These are phyloP conservation scores for Melikaiella ostensackeni DNA, from an alignment of 2,888 invertebrate genomes.

Conservation along the genomic window DNA sequence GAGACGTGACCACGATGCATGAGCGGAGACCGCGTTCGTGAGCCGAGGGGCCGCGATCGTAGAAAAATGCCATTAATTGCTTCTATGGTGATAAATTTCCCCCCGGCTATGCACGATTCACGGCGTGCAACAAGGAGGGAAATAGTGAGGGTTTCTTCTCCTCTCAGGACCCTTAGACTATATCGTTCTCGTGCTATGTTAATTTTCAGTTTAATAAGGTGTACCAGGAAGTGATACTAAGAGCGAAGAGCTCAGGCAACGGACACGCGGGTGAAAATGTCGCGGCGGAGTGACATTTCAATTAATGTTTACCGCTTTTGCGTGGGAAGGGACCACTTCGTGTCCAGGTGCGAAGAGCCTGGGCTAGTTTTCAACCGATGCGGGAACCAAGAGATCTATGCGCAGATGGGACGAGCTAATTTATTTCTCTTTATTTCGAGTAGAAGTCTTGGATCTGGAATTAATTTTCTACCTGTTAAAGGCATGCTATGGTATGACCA, in stretches of 20 bases:
- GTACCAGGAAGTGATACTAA: conserved; percentile 70
- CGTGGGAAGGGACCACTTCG: conserved; percentile 66
- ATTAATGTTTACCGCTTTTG: conserved; percentile 70
- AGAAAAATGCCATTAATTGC: conserved; percentile 75
- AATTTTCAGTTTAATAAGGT: conserved; percentile 75
- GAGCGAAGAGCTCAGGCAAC: conserved; percentile 48
- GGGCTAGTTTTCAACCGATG: not conserved
- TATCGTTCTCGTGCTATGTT: conserved; percentile 70
- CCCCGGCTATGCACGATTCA: conserved; percentile 73
- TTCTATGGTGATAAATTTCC: conserved; percentile 76
- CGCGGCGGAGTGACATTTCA: conserved; percentile 72
- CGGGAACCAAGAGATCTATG: not conserved
- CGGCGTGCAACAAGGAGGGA: conserved; percentile 50
- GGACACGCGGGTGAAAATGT: conserved; percentile 68
- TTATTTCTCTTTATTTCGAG: not conserved
- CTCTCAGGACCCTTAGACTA: conserved; percentile 57
- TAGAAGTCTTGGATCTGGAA: no score
- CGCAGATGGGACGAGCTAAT: not conserved
- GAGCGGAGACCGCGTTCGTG: conserved; percentile 67
- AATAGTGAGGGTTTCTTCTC: conserved; percentile 48
- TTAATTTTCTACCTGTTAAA: not conserved
- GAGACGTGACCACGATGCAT: conserved; percentile 68
- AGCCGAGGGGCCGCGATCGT: conserved; percentile 58
- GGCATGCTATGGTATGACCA: no score
- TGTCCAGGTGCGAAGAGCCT: conserved; percentile 17